Evolutionary conservation across 2,888 invertebrate species (phyloP), one percentile per base, ranked within the genome.

Genomic region (Drosophila prolongata): DNA sequence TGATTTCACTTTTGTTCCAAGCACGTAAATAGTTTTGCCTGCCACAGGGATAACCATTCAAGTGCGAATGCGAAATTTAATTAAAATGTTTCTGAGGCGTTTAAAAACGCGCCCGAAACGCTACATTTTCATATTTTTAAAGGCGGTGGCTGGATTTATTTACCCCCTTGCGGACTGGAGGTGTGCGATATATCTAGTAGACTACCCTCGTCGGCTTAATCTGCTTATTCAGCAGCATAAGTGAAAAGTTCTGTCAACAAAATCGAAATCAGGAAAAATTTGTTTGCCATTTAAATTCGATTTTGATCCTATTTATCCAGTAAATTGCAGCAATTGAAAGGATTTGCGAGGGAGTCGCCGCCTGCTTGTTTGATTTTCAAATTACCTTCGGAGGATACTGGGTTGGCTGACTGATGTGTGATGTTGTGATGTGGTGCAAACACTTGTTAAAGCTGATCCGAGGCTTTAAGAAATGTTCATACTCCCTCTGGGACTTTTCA

Each of bases 251-350:
- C 89, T 89, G 89, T 90, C 90, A 90, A 88, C 84, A 85, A 77
- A 83, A 82, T 87, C 86, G 79, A 79, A 81, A 79, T 77, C 76
- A 76, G 76, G 78, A 75, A 78, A 87, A 90, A 89, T 89, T 89
- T 90, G 91, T 90, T 90, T 90, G 82, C 89, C 89, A 80, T 90
- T 90, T 89, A 90, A 90, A 90, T 90, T 90, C 87, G 90, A 90
- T 90, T 90, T 90, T 90, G 84, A 90, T 90, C 90, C 87, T 82
- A 82, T 90, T 90, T 90, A 90, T 90, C 89, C 87, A 78, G 87
- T 82, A 88, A 91, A 90, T 90, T 90, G 90, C 80, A 81, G 89
- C 90, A 84, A 90, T 90, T 90, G 89, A 90, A 90, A 87, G 90
- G 91, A 90, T 90, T 90, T 90, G 76, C 79, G 55, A 47, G 35